Evolutionary conservation across 2,797 vertebrate species (phyloP), one percentile per base, ranked within the genome.

Genomic region (Sciaenops ocellatus): DNA sequence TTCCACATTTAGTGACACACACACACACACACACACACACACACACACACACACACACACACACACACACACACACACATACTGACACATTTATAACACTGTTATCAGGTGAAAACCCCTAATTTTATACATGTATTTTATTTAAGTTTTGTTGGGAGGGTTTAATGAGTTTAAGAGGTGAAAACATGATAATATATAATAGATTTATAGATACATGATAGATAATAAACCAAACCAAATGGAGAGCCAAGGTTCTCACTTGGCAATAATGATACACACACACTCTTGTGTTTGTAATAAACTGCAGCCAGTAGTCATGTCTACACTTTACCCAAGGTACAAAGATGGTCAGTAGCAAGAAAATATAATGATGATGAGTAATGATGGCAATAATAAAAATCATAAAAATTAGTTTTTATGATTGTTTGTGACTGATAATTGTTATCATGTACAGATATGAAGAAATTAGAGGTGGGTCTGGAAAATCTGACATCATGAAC

Each of bases 281-380:
- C 8, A 55, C 30, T 8, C 26, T 16, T 65, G 11, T 77, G 60
- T 65, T 56, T 61, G 3, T 54, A 48, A 66, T 73, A 1, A 66
- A 48, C 16, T 47, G 1, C 6, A 17, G n/a, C 11, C 24, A 18
- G 7, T 7, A 44, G 46, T 22, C 41, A 52, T 3, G 0, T 1
- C 26, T 68, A 65, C 34, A 69, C 56, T 82, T 89, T 28, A 68
- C 12, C 17, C 74, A 72, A 26, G 22, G 57, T 62, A 44, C 71
- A 80, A 73, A 82, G 38, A 70, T 64, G 16, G 6, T 24, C 24
- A 56, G 1, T 13, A 16, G 34, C 34, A 38, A 38, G 26, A 62
- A 7, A 18, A 34, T 0, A 4, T 12, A 2, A 51, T 22, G 26
- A 44, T 3, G 3, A 4, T 30, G 5, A 51, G 34, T 3, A 3